Conservation (phyloP, 2,888 invertebrate genomes). For the Pammene aurita region DNA sequence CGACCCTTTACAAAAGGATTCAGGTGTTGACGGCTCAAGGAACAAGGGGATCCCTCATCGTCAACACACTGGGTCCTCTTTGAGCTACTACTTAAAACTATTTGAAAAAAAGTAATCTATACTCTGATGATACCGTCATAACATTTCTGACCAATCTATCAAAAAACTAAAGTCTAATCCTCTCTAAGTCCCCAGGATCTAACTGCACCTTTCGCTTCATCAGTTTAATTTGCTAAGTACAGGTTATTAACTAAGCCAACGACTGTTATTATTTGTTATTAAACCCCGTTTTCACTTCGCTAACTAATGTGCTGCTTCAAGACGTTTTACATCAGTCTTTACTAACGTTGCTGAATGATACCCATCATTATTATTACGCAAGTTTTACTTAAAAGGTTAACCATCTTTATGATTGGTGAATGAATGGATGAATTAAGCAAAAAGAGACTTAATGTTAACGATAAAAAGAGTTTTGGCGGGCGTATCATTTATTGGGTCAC, state of each 20-base stretch:
- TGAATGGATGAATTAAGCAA: not conserved
- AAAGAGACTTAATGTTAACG: not conserved
- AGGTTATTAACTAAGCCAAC: constrained; percentile 20
- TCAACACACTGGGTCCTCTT: too few relatives aligned
- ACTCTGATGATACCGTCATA: too few relatives aligned
- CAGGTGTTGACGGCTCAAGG: too few relatives aligned
- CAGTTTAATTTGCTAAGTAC: constrained; percentile 14
- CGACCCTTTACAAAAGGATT: too few relatives aligned
- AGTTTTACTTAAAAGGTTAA: constrained; percentile 8
- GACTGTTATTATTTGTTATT: constrained; percentile 24
- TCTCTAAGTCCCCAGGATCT: not conserved
- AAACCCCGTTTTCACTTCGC: constrained; percentile 23
- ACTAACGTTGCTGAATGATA: constrained; percentile 27
- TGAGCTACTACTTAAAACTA: too few relatives aligned
- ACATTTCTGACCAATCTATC: too few relatives aligned
- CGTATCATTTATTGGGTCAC: too few relatives aligned
- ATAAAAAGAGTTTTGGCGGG: not conserved
- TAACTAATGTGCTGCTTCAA: constrained; percentile 14
- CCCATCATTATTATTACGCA: constrained; percentile 33
- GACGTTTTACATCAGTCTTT: constrained; percentile 26
- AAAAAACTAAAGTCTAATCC: too few relatives aligned
- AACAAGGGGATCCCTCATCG: too few relatives aligned
- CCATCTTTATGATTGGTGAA: not conserved
- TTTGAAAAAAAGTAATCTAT: too few relatives aligned
- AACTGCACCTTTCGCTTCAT: constrained; percentile 21